Percentiles rank a stretch among this genome's conserved stretches.
Conservation (phyloP, 2,888 invertebrate species). For the Xestia xanthographa region DNA sequence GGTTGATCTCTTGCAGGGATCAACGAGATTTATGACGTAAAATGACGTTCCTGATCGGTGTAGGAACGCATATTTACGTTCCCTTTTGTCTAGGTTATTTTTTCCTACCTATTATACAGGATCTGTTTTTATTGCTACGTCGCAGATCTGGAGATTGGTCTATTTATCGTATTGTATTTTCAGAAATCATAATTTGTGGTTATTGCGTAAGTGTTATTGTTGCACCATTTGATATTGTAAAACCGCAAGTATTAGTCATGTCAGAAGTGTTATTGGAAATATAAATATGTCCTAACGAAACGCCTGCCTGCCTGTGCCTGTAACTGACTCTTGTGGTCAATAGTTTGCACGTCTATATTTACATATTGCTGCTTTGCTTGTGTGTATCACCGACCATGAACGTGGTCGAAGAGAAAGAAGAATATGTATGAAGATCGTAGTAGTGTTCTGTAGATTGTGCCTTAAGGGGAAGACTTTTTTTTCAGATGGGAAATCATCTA, state of each 20-base stretch:
- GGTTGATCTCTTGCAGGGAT: slow-evolving; percentile 83
- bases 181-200: neutral
- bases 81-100: slow-evolving; percentile 49
- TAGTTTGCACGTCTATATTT: neutral
- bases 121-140: slow-evolving; percentile 12
- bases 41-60: slow-evolving; percentile 74
- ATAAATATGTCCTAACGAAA: slow-evolving; percentile 3
- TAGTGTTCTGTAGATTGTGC: neutral
- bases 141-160: neutral
- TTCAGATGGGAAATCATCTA: too few relatives aligned
- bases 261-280: neutral
- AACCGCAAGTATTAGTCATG: neutral
- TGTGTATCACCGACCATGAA: neutral
- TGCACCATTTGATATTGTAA: slow-evolving; percentile 1
- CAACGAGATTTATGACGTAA: slow-evolving; percentile 83
- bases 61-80: slow-evolving; percentile 46
- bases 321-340: slow-evolving; percentile 11
- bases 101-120: slow-evolving; percentile 4
- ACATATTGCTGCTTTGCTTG: neutral
- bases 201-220: neutral
- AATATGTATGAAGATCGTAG: neutral
- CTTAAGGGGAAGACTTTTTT: too few relatives aligned
- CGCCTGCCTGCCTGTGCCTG: neutral
- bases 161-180: neutral
- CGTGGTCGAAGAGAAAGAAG: neutral